Base-by-base conservation (phyloP, 2,797 vertebrate species). In the Melanotaenia boesemani region DNA sequence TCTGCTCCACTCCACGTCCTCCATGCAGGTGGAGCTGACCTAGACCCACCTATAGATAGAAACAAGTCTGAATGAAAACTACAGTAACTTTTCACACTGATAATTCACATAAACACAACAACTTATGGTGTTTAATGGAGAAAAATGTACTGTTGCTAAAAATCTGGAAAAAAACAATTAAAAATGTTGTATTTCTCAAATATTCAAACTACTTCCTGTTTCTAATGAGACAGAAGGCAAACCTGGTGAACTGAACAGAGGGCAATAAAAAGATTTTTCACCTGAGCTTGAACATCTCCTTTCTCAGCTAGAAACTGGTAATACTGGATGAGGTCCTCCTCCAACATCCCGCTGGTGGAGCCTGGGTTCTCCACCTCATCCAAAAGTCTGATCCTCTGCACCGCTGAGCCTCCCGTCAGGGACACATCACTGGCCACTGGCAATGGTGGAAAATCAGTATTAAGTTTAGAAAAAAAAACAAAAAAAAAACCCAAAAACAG, bases 231-330 rank as follows among this genome's bases (percentile, higher is more conserved):
- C 0, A 32, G 18, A 41, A 22, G 50, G 12, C 2, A 56, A 41
- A 63, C 39, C 18, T 18, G 15, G 5, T 48, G 46, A 52, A 36
- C 56, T 7, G 12, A 11, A 8, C 4, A 0, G 41, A 2, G 44
- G 44, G 7, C 9, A n/a, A n/a, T 32, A n/a, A 9, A 32, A 10
- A 39, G 39, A 26, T 6, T 34, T 32, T 56, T 54, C 69, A 99
- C 98, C 97, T 99, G 98, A 44, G 98, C 98, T 89, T 99, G 98
- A 20, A 99, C 96, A 22, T 99, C 98, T 74, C 98, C 98, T 64
- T 99, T 99, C 91, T 99, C 98, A 56, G 98, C 98, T 74, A 99
- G 91, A 81, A 99, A 99, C 88, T 99, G 98, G 74, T 99, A 99
- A 91, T 99, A 99, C 69, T 99, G 98, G 91, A 99, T 99, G 73